phyloP scores from a whole-genome alignment of 1,140 invertebrate species.

The Drosophila kanapiae region DNA sequence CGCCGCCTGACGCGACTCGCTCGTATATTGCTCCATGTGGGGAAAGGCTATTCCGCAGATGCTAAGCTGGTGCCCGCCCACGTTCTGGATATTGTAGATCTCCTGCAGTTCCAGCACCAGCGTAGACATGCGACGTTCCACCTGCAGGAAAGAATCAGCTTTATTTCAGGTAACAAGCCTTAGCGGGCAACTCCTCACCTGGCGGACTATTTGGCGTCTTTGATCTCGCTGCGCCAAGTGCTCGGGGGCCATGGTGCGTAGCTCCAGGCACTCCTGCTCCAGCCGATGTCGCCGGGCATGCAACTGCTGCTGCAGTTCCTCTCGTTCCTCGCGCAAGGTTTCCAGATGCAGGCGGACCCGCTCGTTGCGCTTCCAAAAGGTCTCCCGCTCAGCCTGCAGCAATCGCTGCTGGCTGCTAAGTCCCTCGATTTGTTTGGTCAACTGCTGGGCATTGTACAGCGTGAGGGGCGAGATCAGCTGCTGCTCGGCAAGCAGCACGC shows the following conservation, averaged over 20 bases:
- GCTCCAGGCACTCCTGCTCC: slow-evolving; percentile 57
- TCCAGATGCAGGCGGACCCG: slow-evolving; percentile 37
- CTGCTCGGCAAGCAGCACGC: slow-evolving; percentile 70
- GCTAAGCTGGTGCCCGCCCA: slow-evolving; percentile 85
- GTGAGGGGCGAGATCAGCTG: slow-evolving; percentile 70
- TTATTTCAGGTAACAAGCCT: background rate
- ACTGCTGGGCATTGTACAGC: slow-evolving; percentile 86
- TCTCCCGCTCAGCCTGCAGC: slow-evolving; percentile 87
- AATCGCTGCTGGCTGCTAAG: slow-evolving; percentile 87
- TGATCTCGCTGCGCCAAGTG: slow-evolving; percentile 45
- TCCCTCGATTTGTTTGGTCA: slow-evolving; percentile 87
- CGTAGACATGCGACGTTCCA: slow-evolving; percentile 77
- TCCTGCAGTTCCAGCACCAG: slow-evolving; percentile 85
- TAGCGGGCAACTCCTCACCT: slow-evolving; percentile 15
- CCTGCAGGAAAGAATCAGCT: slow-evolving; percentile 10
- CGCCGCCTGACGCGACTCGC: slow-evolving; percentile 51
- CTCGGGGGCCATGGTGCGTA: slow-evolving; percentile 31
- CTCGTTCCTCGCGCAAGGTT: slow-evolving; percentile 43
- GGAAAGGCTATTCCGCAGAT: slow-evolving; percentile 92
- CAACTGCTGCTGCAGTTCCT: slow-evolving; percentile 41
- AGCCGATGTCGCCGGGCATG: slow-evolving; percentile 37
- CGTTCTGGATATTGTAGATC: slow-evolving; percentile 85
- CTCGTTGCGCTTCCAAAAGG: slow-evolving; percentile 86
- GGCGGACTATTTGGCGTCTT: slow-evolving; percentile 50
- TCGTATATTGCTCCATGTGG: slow-evolving; percentile 87